These are phyloP conservation scores for Cyrtorhinus lividipennis DNA, from an alignment of 1,140 invertebrate genomes.

Conservation along the genomic window DNA sequence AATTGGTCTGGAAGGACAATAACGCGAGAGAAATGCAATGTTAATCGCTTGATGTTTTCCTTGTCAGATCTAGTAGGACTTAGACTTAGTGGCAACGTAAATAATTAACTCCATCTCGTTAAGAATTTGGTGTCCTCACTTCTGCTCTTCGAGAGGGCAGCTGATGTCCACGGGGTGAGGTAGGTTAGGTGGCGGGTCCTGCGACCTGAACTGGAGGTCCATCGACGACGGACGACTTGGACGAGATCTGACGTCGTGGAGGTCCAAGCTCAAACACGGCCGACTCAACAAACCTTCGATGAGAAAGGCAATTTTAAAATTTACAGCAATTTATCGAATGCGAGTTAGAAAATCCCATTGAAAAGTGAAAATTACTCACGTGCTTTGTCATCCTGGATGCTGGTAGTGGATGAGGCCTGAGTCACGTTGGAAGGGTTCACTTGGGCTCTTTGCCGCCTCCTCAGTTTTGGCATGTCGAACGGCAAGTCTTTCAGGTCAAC, in stretches of 20 bases:
- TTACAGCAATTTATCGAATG: too few relatives aligned
- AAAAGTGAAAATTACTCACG: too few relatives aligned
- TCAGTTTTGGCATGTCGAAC: slow-evolving; percentile 77
- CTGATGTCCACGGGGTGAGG: slow-evolving; percentile 58
- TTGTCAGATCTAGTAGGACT: too few relatives aligned
- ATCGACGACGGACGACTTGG: background rate
- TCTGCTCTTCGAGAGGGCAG: slow-evolving; percentile 69
- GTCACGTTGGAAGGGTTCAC: slow-evolving; percentile 34
- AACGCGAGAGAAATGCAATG: too few relatives aligned
- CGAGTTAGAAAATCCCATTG: too few relatives aligned
- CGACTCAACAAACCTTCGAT: slow-evolving; percentile 30
- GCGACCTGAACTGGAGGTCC: slow-evolving; percentile 9
- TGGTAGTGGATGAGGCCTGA: slow-evolving; percentile 62
- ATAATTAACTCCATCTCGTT: too few relatives aligned
- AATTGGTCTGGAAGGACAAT: too few relatives aligned
- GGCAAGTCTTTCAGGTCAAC: slow-evolving; percentile 64
- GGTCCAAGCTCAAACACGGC: slow-evolving; percentile 57
- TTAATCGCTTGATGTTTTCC: too few relatives aligned
- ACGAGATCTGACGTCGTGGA: slow-evolving; percentile 34
- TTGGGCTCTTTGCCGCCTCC: slow-evolving; percentile 40
- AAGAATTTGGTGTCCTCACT: slow-evolving; percentile 39
- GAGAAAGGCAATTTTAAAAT: too few relatives aligned
- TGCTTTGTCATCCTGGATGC: slow-evolving; percentile 48
- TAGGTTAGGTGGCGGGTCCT: background rate
- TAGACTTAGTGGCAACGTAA: too few relatives aligned